Percentiles rank a stretch among this genome's conserved stretches.
Conservation (phyloP, 2,888 invertebrate species). For the Nephrotoma flavescens region DNA sequence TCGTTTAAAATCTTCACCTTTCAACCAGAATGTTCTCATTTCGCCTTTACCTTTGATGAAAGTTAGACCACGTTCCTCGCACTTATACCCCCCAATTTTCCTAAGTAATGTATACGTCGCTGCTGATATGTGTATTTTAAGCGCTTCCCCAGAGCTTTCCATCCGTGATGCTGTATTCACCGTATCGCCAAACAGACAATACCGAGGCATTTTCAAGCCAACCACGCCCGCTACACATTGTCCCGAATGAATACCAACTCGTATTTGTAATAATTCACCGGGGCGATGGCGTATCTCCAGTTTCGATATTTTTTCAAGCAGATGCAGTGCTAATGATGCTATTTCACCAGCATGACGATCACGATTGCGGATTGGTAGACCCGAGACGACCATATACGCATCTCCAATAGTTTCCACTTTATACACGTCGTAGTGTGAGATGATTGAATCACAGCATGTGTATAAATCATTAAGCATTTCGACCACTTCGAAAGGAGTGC, state of each 20-base stretch:
- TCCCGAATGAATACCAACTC: slow-evolving; percentile 58
- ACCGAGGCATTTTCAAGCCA: slow-evolving; percentile 65
- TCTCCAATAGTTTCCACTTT: slow-evolving; percentile 81
- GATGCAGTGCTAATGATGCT: slow-evolving; percentile 60
- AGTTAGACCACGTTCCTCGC: slow-evolving; percentile 55
- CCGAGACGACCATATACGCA: slow-evolving; percentile 71
- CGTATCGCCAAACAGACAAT: slow-evolving; percentile 71
- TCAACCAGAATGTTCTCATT: slow-evolving; percentile 59
- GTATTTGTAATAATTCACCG: slow-evolving; percentile 48
- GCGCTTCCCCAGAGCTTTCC: slow-evolving; percentile 62
- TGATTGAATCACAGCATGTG: slow-evolving; percentile 76
- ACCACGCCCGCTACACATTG: slow-evolving; percentile 60
- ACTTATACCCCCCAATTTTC: slow-evolving; percentile 54
- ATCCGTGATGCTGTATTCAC: slow-evolving; percentile 70
- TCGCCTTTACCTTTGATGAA: slow-evolving; percentile 67
- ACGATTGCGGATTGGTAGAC: slow-evolving; percentile 57
- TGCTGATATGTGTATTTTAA: slow-evolving; percentile 61
- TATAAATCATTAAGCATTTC: slow-evolving; percentile 77
- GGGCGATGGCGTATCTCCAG: slow-evolving; percentile 54
- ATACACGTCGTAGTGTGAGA: slow-evolving; percentile 74
- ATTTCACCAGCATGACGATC: slow-evolving; percentile 65
- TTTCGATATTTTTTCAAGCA: slow-evolving; percentile 52
- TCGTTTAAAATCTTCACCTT: slow-evolving; percentile 37
- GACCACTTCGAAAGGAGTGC: slow-evolving; percentile 71
- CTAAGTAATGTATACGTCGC: slow-evolving; percentile 51